Percentiles rank a stretch among this genome's conserved stretches.
Evolutionary conservation across 2,113 vertebrate species (phyloP).

Genomic region (Xiphophorus maculatus): DNA sequence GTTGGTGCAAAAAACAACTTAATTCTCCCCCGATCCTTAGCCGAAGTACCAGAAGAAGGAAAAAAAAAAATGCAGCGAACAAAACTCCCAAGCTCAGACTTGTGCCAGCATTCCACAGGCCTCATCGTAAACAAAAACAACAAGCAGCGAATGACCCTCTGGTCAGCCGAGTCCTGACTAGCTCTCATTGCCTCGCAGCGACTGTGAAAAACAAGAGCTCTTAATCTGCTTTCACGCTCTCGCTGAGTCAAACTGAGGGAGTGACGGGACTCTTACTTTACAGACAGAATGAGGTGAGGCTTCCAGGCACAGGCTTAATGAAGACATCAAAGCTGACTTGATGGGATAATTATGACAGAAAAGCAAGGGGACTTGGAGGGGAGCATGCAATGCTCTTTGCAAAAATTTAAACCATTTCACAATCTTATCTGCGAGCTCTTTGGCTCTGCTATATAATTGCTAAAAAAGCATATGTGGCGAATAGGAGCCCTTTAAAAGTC

Average conservation of each 20-base stretch:
- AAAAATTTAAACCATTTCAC: slow-evolving; percentile 40
- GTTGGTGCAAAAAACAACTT: slow-evolving; percentile 2
- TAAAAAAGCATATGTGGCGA: slow-evolving; percentile 22
- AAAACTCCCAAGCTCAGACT: slow-evolving; percentile 45
- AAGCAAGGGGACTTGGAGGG: slow-evolving; percentile 6
- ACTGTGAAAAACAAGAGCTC: slow-evolving; percentile 75
- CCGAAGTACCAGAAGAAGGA: slow-evolving; percentile 29
- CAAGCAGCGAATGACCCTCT: slow-evolving; percentile 69
- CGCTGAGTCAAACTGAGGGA: slow-evolving; percentile 72
- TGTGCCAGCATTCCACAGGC: slow-evolving; percentile 72
- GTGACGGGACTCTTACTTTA: slow-evolving; percentile 66
- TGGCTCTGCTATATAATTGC: slow-evolving; percentile 7
- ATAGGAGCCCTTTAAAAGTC: slow-evolving; percentile 27
- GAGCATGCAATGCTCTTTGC: slow-evolving; percentile 29
- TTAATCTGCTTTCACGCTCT: slow-evolving; percentile 78
- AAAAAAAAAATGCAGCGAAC: slow-evolving; percentile 6
- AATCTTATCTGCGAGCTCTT: slow-evolving; percentile 26
- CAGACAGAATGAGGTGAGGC: slow-evolving; percentile 73
- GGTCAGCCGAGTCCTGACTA: slow-evolving; percentile 70
- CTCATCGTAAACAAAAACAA: slow-evolving; percentile 67
- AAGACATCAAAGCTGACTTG: slow-evolving; percentile 66
- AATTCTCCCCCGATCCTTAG: slow-evolving; percentile 25
- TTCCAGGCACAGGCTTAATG: slow-evolving; percentile 68
- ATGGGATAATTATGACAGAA: slow-evolving; percentile 65
- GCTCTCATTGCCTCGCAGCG: slow-evolving; percentile 54